Evolutionary conservation across 2,888 invertebrate genomes (phyloP), one percentile per base, ranked within the genome.

Genomic region (Lithophane leautieri): DNA sequence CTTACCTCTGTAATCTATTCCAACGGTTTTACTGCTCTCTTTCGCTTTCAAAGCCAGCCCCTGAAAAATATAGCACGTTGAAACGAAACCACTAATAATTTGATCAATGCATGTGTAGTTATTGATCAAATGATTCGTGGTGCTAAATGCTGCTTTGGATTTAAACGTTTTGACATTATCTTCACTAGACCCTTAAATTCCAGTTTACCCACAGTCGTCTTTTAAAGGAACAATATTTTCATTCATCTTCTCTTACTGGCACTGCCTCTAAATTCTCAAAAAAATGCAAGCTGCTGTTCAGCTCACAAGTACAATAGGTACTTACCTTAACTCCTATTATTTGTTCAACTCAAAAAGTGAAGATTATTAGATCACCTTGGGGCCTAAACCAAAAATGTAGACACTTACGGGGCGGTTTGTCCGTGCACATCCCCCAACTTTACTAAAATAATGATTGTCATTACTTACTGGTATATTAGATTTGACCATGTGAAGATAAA

Each of bases 401-500:
- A 4, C 2, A 34, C 34, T 2, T 34, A 34, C 6, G 34, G 34
- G 34, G 34, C 34, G 6, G 34, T 34, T 34, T 34, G 34, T 34
- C 34, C 6, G 34, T 34, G 6, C 34, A 34, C 34, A 34, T 34
- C 34, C 4, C 25, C 34, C 34, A 34, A 34, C 14, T 28, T 28
- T 50, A 28, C 8, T 66, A 47, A 50, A 22, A 14, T 9, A 22
- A 9, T 28, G 14, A 28, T 22, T 4, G 19, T 19, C 61, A n/a
- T 22, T 71, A 93, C 96, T 94, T 90, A 97, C 97, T 50, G 95
- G 95, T 81, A 97, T 93, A 86, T 97, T 97, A 7, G 95, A 94
- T 81, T 96, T 96, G 65, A 97, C 85, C 95, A 97, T 94, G 83
- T 97, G 97, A 75, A 97, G 88, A 84, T 92, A 97, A 89, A 96